Conservation (phyloP, 2,888 invertebrate genomes). For the Calliopum simillimum region DNA sequence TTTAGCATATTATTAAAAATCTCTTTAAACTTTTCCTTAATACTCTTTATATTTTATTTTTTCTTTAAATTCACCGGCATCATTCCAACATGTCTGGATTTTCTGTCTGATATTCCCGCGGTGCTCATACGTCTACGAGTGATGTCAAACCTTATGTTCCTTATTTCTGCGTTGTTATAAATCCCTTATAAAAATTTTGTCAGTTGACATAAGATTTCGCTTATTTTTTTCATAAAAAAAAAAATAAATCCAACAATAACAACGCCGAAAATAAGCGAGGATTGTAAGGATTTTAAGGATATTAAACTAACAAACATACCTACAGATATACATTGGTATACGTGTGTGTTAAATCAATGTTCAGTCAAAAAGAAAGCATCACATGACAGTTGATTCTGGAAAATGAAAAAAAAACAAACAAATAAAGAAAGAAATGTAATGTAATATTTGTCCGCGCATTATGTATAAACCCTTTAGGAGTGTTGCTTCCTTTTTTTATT, state of each 20-base stretch:
- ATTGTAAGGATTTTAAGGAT: not conserved
- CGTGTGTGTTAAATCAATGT: not conserved
- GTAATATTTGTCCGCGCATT: not conserved
- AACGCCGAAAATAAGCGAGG: not conserved
- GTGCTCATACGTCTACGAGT: not conserved
- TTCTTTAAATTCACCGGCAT: too few relatives aligned
- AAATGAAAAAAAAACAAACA: too few relatives aligned
- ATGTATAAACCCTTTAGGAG: too few relatives aligned
- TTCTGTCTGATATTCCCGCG: constrained; percentile 18
- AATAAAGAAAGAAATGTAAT: constrained; percentile 11
- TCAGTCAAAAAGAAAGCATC: constrained; percentile 5
- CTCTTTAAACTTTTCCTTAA: too few relatives aligned
- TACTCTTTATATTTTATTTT: too few relatives aligned
- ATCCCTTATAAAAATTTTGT: constrained; percentile 50
- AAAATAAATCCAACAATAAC: not conserved
- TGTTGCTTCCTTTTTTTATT: too few relatives aligned
- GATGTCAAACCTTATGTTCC: not conserved
- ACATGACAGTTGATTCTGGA: not conserved
- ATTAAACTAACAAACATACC: not conserved
- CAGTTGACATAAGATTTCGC: constrained; percentile 58
- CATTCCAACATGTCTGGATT: too few relatives aligned
- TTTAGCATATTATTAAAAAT: too few relatives aligned
- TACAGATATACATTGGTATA: not conserved
- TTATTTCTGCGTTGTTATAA: constrained; percentile 8
- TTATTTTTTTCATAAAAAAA: constrained; percentile 42